Evolutionary conservation across 2,888 invertebrate species (phyloP).

Genomic region (Nycteola revayana): DNA sequence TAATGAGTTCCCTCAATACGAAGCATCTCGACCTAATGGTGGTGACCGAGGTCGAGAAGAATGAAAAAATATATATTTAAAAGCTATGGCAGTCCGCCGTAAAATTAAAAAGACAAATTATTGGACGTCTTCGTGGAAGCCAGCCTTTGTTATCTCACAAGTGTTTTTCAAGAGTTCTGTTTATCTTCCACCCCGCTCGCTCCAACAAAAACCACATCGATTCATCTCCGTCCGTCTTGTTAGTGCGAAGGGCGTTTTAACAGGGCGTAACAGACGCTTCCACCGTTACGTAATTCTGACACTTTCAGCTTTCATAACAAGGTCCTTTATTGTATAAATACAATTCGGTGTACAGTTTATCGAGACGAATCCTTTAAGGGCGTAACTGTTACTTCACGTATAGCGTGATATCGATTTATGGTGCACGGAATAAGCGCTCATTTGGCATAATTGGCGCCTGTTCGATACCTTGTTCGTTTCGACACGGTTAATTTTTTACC

Average conservation of each 20-base stretch:
- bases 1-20: conserved; percentile 71
- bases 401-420: conserved; percentile 77
- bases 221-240: conserved; percentile 72
- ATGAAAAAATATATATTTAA: conserved; percentile 69
- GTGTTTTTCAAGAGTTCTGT: conserved; percentile 81
- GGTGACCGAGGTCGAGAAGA: conserved; percentile 64
- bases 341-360: conserved; percentile 52
- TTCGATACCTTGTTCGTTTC: conserved; percentile 64
- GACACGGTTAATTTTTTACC: conserved; percentile 61
- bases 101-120: conserved; percentile 83
- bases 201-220: conserved; percentile 49
- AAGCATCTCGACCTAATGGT: conserved; percentile 70
- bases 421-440: conserved; percentile 71
- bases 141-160: conserved; percentile 80
- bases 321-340: conserved; percentile 70
- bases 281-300: conserved; percentile 77
- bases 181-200: conserved; percentile 63
- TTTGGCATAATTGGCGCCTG: conserved; percentile 75
- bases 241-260: conserved; percentile 71
- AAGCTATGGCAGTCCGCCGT: conserved; percentile 77
- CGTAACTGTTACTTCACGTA: conserved; percentile 63
- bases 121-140: conserved; percentile 80
- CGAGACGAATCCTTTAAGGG: conserved; percentile 68
- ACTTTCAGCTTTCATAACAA: conserved; percentile 78
- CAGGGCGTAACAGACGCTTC: conserved; percentile 78